Base-by-base conservation (phyloP, 2,113 vertebrate species). In the Alces alces region DNA sequence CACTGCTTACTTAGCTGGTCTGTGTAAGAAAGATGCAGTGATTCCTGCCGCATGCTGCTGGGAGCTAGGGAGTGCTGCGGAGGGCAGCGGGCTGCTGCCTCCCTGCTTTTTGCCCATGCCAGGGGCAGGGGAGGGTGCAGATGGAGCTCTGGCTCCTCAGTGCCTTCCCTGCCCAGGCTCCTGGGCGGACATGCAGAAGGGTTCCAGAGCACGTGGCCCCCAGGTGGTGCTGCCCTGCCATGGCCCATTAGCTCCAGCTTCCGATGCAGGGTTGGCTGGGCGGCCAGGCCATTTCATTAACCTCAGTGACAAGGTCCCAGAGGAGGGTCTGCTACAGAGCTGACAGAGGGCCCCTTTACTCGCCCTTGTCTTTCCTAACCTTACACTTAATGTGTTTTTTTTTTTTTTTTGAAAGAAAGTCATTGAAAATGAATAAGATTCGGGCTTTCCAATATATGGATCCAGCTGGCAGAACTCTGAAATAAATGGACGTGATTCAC, bases 171-270 rank as follows among this genome's bases (percentile, higher is more conserved):
- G 52, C 23, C 30, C 7, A 7, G 6, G 7, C 30, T 21, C 45
- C 45, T 6, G 27, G 27, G 17, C 4, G 33, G n/a, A 45, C 55
- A 0, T 2, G 17, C 14, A 4, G 14, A 55, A 27, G 82, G 14
- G 13, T 3, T 83, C 52, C 82, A 57, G 82, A 84, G 66, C 43
- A 17, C 6, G 6, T 3, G 13, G 45, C 70, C 45, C 6, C 55
- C 54, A 52, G 92, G 55, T 33, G 70, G 82, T 0, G 14, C 80
- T 61, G 33, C 3, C 16, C 14, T 0, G 0, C 54, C 36, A 2
- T 28, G 54, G 13, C 25, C 33, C 7, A 0, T 57, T 2, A 25
- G 82, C 54, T 17, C 28, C 36, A 3, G 82, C 8, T 17, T 16
- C 25, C 0, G 55, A 19, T 43, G 36, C 54, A 11, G 82, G n/a